Conservation (phyloP, 2,113 vertebrate genomes). For the Cygnus atratus region DNA sequence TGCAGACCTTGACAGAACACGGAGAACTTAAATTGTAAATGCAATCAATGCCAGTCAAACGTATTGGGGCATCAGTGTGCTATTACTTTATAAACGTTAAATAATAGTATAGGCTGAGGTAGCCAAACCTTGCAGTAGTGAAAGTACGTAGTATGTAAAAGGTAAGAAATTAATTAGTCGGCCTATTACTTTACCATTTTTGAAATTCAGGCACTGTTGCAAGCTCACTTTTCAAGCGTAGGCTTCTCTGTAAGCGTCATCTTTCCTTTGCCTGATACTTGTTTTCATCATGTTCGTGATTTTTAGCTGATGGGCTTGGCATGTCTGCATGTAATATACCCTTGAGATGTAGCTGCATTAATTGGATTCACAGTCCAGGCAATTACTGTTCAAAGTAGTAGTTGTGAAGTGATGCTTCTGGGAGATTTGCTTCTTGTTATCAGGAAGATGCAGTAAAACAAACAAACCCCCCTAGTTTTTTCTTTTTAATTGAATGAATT, state of each 20-base stretch:
- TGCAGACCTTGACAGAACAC: not conserved
- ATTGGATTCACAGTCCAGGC: slow-evolving; percentile 42
- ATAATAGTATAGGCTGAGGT: not conserved
- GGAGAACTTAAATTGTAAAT: not conserved
- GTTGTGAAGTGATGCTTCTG: slow-evolving; percentile 40
- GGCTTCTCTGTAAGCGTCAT: not conserved
- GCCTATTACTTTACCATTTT: not conserved
- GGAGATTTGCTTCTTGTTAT: slow-evolving; percentile 12
- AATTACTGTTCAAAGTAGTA: slow-evolving; percentile 20
- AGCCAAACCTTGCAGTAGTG: not conserved
- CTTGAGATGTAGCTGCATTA: slow-evolving; percentile 21
- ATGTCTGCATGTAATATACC: not conserved
- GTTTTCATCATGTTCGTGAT: not conserved
- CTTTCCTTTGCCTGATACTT: not conserved
- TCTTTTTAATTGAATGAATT: not conserved
- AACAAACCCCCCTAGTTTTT: not conserved
- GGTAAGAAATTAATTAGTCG: not conserved
- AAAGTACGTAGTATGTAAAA: not conserved
- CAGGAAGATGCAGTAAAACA: not conserved
- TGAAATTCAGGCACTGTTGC: not conserved
- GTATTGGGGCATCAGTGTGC: not conserved
- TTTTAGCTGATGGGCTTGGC: slow-evolving; percentile 3
- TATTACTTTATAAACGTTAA: not conserved
- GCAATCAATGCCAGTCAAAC: not conserved
- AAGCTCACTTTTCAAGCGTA: not conserved